Base-by-base conservation (phyloP, 2,797 vertebrate species). In the Cirrhinus molitorella region DNA sequence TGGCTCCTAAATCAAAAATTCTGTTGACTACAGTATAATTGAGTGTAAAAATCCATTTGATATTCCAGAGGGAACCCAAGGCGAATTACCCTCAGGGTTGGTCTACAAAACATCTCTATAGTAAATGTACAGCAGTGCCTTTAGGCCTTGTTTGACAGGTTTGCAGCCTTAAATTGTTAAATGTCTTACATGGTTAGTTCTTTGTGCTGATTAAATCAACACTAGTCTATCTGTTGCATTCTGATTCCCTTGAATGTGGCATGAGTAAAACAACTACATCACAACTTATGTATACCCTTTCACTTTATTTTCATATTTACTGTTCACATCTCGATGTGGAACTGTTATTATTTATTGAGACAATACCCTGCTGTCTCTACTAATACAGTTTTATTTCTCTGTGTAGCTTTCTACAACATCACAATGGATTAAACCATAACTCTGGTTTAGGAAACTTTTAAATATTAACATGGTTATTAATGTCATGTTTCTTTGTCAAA, bases 391-490 rank as follows among this genome's bases (percentile, higher is more conserved):
- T 55, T n/a, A 63, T 12, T 11, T 31, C 51, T 31, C 19, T 72
- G n/a, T 51, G 65, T 80, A 75, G 57, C 79, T 59, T 51, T 40
- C 45, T 43, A 76, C 40, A 77, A 86, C 79, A 65, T 37, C 53
- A 76, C 59, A 76, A 47, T 28, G 68, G 81, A 77, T 80, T 70
- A 43, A 16, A 81, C 31, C 68, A 87, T 87, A 83, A 61, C 59
- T 87, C 47, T 80, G 61, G 68, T 1, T 83, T 79, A 70, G 68
- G 65, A 86, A 80, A 84, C 45, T 88, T 91, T 88, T 0, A 83
- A 91, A 91, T 92, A 88, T 88, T 89, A 37, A 91, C 76, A 9
- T 10, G 82, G 71, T 88, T 88, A 90, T 87, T 88, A 91, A 88
- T 85, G 13, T 13, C 63, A 83, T 88, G 76, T 89, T 84, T 85